Base-by-base conservation (phyloP, 2,113 vertebrate species). In the Sinocyclocheilus grahami region DNA sequence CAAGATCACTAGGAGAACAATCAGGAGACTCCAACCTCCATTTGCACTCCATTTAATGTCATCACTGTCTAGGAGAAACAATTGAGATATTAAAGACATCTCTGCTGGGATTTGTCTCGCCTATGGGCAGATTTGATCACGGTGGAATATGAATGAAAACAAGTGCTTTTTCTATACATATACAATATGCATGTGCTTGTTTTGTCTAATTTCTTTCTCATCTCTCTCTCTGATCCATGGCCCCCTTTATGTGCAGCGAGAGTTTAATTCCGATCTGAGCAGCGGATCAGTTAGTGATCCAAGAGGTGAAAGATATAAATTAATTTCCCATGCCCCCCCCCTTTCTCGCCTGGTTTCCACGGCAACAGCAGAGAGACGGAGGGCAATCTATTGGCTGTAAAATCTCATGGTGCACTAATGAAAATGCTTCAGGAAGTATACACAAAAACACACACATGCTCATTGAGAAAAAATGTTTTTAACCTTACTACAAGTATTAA, bases 341-440 rank as follows among this genome's bases (percentile, higher is more conserved):
- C 87, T 86, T 91, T 92, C 86, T 87, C 82, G 69, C 87, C 91
- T 90, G 92, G 95, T 95, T 95, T 94, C 95, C 92, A 94, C 95
- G 92, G 94, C 89, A 95, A 95, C 94, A 62, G 89, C 91, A 88
- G 84, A 91, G 87, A 88, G 87, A 90, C 85, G 91, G 93, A 92
- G 91, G 90, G 92, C 89, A 91, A 81, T 86, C 90, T 90, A 90
- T 89, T 89, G 89, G 86, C 87, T 92, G 85, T 89, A 85, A 93
- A 91, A 89, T 93, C 90, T 91, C 88, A 55, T 10, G 78, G 87
- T 58, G 84, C 86, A 86, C 89, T 90, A 92, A 94, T 92, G 88
- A 91, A 93, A 93, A 90, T 74, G 71, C 84, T 91, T 62, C 81
- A 88, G 89, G 90, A 93, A 86, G 86, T 89, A 84, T 24, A 88